A percentile compares a stretch with the other conserved stretches of the same genome.
phyloP scores from a whole-genome alignment of 92 coral and sea anemone genomes.

The Palythoa grandiflora region DNA sequence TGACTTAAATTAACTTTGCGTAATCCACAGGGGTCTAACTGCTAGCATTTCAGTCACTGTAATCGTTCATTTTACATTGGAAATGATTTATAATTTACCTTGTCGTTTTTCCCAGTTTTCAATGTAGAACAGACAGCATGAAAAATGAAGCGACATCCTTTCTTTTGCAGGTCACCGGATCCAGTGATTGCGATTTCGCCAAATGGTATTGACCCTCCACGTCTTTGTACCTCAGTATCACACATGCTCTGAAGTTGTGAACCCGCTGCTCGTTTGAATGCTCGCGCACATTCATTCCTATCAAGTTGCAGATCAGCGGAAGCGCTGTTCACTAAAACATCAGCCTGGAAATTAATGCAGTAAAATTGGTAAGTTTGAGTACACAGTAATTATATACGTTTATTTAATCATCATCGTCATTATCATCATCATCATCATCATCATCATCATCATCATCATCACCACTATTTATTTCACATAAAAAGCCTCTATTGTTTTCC shows the following conservation, averaged over 20 bases:
- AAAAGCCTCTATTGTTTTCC: too few relatives aligned
- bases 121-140: slow-evolving; percentile 51
- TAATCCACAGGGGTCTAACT: too few relatives aligned
- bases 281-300: slow-evolving; percentile 69
- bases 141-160: slow-evolving; percentile 36
- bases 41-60: too few relatives aligned
- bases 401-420: too few relatives aligned
- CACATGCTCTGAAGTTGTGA: slow-evolving; percentile 73
- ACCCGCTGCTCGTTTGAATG: slow-evolving; percentile 77
- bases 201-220: background rate
- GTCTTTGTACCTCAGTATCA: slow-evolving; percentile 29
- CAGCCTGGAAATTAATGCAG: background rate
- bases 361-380: background rate
- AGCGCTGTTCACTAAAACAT: slow-evolving; percentile 67
- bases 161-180: slow-evolving; percentile 41
- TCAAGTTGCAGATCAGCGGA: slow-evolving; percentile 57
- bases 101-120: slow-evolving; percentile 33
- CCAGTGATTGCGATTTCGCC: slow-evolving; percentile 37
- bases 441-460: too few relatives aligned
- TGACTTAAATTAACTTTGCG: too few relatives aligned
- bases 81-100: background rate
- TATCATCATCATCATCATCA: too few relatives aligned
- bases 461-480: too few relatives aligned
- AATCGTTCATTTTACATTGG: too few relatives aligned
- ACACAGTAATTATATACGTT: background rate